phyloP scores from a whole-genome alignment of 92 coral and sea anemone genomes.

The Epizoanthus rinbou region DNA sequence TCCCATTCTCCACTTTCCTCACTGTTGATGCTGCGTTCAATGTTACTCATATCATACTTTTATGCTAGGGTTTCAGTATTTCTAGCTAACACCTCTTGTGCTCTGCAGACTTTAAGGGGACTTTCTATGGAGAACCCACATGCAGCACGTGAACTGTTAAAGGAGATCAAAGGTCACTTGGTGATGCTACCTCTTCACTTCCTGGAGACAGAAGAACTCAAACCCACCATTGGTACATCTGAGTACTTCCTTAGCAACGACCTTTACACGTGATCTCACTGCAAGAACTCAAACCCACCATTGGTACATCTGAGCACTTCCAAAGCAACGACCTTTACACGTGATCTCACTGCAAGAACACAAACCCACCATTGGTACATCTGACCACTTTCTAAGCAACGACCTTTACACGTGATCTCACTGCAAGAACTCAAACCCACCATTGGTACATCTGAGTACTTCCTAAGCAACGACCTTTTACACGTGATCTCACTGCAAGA shows the following conservation, averaged over 20 bases:
- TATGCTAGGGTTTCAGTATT: neutral
- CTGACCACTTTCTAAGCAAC: too few species aligned
- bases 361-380: neutral
- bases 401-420: neutral
- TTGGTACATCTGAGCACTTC: constrained; percentile 65
- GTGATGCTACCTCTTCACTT: constrained; percentile 84
- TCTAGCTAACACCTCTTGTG: neutral
- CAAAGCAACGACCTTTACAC: constrained; percentile 59
- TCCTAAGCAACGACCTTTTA: too few species aligned
- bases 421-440: neutral
- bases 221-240: constrained; percentile 86
- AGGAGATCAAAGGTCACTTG: constrained; percentile 85
- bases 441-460: too few species aligned
- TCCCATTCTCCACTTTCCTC: neutral
- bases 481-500: constrained; percentile 33
- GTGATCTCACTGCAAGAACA: neutral
- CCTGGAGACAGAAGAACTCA: constrained; percentile 81
- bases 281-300: constrained; percentile 73
- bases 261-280: constrained; percentile 73
- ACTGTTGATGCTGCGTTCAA: neutral
- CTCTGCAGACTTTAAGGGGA: constrained; percentile 49
- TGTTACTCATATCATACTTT: neutral
- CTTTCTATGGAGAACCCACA: constrained; percentile 53
- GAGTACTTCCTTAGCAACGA: constrained; percentile 74
- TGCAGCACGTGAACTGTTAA: constrained; percentile 65